A percentile compares a stretch with the other conserved stretches of the same genome.
Conservation (phyloP, 2,888 invertebrate species). For the Volucella inanis region DNA sequence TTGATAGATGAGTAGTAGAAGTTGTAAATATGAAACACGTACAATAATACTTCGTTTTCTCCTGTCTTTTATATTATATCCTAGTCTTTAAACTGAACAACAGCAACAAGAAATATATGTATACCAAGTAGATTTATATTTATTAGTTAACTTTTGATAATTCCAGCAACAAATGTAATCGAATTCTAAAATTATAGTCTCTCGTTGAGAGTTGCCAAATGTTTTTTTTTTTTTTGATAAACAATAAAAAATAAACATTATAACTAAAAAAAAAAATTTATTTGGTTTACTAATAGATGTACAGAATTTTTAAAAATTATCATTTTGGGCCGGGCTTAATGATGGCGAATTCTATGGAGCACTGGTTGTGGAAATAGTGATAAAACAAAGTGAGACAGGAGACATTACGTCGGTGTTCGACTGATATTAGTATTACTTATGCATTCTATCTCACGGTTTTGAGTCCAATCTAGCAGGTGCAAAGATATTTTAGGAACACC, state of each 20-base stretch:
- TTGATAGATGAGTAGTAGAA: conserved; percentile 38
- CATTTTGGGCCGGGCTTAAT: too few species aligned
- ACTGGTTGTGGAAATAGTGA: too few species aligned
- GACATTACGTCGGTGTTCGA: too few species aligned
- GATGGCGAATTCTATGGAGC: too few species aligned
- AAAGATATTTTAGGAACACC: too few species aligned
- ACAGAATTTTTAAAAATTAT: too few species aligned
- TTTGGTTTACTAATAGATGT: too few species aligned
- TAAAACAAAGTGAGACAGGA: too few species aligned
- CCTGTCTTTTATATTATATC: conserved; percentile 51
- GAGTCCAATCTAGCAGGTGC: too few species aligned
- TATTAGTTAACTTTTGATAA: conserved; percentile 62
- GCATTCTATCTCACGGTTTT: too few species aligned
- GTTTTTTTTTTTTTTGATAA: conserved; percentile 22
- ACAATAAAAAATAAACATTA: conserved; percentile 20
- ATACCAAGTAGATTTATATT: conserved; percentile 23
- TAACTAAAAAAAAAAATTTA: background rate
- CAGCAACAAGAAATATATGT: background rate
- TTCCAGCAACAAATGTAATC: conserved; percentile 16
- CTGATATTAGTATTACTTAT: too few species aligned
- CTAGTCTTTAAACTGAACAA: conserved; percentile 67
- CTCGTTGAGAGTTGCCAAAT: conserved; percentile 49
- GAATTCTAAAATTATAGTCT: conserved; percentile 31
- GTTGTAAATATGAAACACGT: conserved; percentile 37
- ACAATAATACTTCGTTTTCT: conserved; percentile 56